Base-by-base conservation (phyloP, 2,113 vertebrate genomes). In the Sciurus niger region DNA sequence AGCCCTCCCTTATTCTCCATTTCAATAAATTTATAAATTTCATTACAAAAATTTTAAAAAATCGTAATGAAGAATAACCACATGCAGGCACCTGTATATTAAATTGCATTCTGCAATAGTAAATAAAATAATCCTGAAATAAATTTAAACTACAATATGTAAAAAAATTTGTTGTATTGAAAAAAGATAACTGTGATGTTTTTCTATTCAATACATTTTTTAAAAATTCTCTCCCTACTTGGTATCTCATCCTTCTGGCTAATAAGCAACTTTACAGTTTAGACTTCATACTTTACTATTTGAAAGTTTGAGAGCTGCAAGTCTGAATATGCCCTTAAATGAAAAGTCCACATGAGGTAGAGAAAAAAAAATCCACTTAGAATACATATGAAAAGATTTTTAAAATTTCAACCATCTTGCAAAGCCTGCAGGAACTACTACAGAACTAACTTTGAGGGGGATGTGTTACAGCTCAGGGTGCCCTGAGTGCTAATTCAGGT, bases 91-190 rank as follows among this genome's bases (percentile, higher is more conserved):
- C 32, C 72, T 70, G 1, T 78, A n/a, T 55, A 5, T 85, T 91
- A 60, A 53, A 22, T 37, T 53, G 68, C 20, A 17, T 43, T 89
- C 14, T 43, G 3, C 5, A 48, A 18, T 77, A 84, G 91, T 53
- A 95, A 96, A 74, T 85, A 78, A 60, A 83, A 46, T 77, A 94
- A 89, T n/a, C 80, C 87, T 94, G 88, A 96, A 55, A 96, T n/a
- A 91, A 48, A 84, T 37, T 48, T 63, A 88, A 82, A 92, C 3
- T 55, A 46, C n/a, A 65, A 90, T 37, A 58, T 4, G 9, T 32
- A 55, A 91, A 55, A 91, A 88, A 68, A n/a, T 70, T 68, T 78
- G 11, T 24, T 24, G 46, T 8, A 73, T 80, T 89, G 72, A 8
- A 58, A 68, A 68, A 77, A 89, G 5, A 53, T 22, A 86, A 48